phyloP scores from a whole-genome alignment of 30 jellyfish, hydroid and myxozoan species.

The Pelagia noctiluca region DNA sequence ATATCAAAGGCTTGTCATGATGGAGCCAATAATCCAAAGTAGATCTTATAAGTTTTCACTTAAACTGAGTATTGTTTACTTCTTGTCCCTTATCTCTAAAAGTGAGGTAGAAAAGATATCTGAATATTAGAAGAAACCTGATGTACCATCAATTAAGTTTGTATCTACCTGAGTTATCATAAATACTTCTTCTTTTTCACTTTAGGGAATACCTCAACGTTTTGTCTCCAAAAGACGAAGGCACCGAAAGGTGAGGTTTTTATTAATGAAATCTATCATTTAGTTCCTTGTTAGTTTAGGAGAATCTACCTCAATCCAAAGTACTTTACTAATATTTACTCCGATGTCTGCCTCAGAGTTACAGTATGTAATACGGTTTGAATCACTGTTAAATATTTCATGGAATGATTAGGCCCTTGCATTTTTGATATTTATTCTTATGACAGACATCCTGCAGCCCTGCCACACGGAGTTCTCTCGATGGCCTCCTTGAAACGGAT shows the following conservation, averaged over 20 bases:
- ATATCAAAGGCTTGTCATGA: too few relatives aligned
- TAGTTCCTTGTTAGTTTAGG: neutral
- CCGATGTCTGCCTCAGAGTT: neutral
- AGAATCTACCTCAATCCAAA: neutral
- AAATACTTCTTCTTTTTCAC: neutral
- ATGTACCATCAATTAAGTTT: too few relatives aligned
- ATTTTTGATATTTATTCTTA: neutral
- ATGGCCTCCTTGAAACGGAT: slow-evolving; percentile 74
- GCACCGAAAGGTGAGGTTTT: slow-evolving; percentile 68
- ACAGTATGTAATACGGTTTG: too few relatives aligned
- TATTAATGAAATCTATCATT: neutral
- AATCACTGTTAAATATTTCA: too few relatives aligned
- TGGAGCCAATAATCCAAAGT: too few relatives aligned
- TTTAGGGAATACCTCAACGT: slow-evolving; percentile 86
- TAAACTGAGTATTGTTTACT: too few relatives aligned
- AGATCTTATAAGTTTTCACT: too few relatives aligned
- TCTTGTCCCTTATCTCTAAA: too few relatives aligned
- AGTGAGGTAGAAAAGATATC: too few relatives aligned
- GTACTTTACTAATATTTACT: neutral
- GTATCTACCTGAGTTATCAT: too few relatives aligned
- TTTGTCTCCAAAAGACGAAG: slow-evolving; percentile 75
- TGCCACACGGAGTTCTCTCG: slow-evolving; percentile 91
- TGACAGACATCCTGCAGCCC: slow-evolving; percentile 80
- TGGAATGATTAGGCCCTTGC: too few relatives aligned
- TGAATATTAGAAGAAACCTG: too few relatives aligned